Conservation (phyloP, 2,113 vertebrate species). For the Caretta caretta region DNA sequence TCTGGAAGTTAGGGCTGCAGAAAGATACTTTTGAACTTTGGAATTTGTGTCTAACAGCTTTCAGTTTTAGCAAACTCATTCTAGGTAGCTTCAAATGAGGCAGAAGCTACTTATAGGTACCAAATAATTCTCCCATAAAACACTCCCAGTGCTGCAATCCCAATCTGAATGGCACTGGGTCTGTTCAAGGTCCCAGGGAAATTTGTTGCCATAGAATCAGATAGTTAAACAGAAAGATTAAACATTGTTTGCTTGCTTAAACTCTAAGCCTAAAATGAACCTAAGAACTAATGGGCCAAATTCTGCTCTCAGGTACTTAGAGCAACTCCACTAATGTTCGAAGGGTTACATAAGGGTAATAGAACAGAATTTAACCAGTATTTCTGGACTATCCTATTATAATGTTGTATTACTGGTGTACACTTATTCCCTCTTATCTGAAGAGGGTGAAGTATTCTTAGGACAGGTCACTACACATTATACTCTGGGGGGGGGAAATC, state of each 20-base stretch:
- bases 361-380: background rate
- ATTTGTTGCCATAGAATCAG: background rate
- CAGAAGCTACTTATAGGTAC: background rate
- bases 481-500: accelerated
- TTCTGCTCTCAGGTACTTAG: background rate
- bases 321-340: background rate
- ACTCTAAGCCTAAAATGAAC: background rate
- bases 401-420: background rate
- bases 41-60: background rate
- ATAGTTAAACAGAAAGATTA: background rate
- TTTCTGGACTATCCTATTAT: background rate
- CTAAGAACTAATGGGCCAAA: background rate
- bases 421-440: background rate
- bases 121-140: accelerated
- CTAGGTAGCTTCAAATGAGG: background rate
- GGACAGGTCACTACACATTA: background rate
- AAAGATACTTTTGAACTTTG: background rate
- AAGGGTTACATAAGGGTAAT: accelerated
- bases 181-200: background rate
- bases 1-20: background rate
- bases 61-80: background rate
- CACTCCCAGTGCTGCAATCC: background rate
- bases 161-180: background rate
- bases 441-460: background rate
- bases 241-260: background rate